Conservation (phyloP, 2,888 invertebrate species). For the Eupithecia subumbrata region DNA sequence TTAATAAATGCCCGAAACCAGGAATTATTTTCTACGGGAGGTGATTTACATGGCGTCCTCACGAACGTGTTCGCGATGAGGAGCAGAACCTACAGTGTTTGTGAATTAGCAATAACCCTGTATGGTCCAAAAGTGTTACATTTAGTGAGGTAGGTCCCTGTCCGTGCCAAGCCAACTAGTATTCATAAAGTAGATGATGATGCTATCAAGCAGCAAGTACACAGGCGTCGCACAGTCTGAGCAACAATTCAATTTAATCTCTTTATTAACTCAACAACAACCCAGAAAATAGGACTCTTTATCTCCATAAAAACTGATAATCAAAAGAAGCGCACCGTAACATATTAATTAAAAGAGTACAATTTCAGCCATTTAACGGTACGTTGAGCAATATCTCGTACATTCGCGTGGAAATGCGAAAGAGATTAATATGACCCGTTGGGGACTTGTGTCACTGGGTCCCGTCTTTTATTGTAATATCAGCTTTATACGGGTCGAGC, state of each 20-base stretch:
- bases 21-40: too few species aligned
- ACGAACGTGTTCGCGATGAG: too few species aligned
- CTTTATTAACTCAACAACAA: slow-evolving; percentile 13
- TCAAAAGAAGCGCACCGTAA: slow-evolving; percentile 43
- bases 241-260: slow-evolving; percentile 1
- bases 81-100: too few species aligned
- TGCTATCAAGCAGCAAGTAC: not conserved
- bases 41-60: too few species aligned
- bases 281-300: slow-evolving; percentile 20
- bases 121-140: too few species aligned
- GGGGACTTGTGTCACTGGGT: slow-evolving; percentile 24
- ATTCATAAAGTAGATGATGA: too few species aligned
- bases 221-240: not conserved
- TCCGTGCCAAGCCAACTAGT: too few species aligned
- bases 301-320: slow-evolving; percentile 37
- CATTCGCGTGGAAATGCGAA: slow-evolving; percentile 68
- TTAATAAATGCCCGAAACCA: too few species aligned
- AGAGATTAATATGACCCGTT: slow-evolving; percentile 75
- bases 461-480: not conserved
- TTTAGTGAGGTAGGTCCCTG: too few species aligned
- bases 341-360: slow-evolving; percentile 70
- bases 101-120: too few species aligned
- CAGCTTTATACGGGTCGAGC: not conserved
- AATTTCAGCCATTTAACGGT: slow-evolving; percentile 67
- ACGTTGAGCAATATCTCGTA: slow-evolving; percentile 64